Percentiles rank a stretch among this genome's conserved stretches.
Conservation (phyloP, 2,888 invertebrate species). For the Melinaea menophilus region DNA sequence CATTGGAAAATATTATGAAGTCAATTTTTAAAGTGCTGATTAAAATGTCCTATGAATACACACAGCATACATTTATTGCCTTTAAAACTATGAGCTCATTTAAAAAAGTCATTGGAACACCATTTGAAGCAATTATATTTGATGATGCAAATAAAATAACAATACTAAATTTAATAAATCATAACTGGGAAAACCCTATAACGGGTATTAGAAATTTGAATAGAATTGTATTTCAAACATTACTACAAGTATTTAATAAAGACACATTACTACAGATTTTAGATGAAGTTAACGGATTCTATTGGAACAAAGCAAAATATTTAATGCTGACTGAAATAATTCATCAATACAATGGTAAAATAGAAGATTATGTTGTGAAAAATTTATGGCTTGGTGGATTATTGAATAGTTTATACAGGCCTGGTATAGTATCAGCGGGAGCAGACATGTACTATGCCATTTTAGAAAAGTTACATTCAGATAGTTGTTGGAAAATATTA, state of each 20-base stretch:
- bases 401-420: slow-evolving; percentile 63
- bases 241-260: slow-evolving; percentile 45
- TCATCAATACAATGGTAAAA: slow-evolving; percentile 41
- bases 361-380: slow-evolving; percentile 35
- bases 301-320: slow-evolving; percentile 80
- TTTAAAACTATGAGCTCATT: slow-evolving; percentile 72
- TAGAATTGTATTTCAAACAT: slow-evolving; percentile 65
- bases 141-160: slow-evolving; percentile 50
- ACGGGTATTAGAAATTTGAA: slow-evolving; percentile 76
- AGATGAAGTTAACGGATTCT: slow-evolving; percentile 63
- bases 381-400: slow-evolving; percentile 57
- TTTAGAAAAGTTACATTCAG: slow-evolving; percentile 55
- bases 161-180: slow-evolving; percentile 71
- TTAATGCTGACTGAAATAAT: slow-evolving; percentile 75
- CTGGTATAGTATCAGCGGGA: slow-evolving; percentile 78
- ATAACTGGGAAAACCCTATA: slow-evolving; percentile 81
- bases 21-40: slow-evolving; percentile 49
- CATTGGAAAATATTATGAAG: slow-evolving; percentile 40
- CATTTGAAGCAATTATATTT: slow-evolving; percentile 48
- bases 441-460: slow-evolving; percentile 78
- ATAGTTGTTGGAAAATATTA: slow-evolving; percentile 63
- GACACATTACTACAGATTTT: slow-evolving; percentile 43
- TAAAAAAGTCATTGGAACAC: slow-evolving; percentile 56
- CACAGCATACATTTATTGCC: slow-evolving; percentile 70
- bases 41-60: slow-evolving; percentile 68